Percentiles rank a stretch among this genome's conserved stretches.
These are phyloP conservation scores for Trichonephila inaurata DNA, from an alignment of 1,140 invertebrate genomes.

Conservation along the genomic window DNA sequence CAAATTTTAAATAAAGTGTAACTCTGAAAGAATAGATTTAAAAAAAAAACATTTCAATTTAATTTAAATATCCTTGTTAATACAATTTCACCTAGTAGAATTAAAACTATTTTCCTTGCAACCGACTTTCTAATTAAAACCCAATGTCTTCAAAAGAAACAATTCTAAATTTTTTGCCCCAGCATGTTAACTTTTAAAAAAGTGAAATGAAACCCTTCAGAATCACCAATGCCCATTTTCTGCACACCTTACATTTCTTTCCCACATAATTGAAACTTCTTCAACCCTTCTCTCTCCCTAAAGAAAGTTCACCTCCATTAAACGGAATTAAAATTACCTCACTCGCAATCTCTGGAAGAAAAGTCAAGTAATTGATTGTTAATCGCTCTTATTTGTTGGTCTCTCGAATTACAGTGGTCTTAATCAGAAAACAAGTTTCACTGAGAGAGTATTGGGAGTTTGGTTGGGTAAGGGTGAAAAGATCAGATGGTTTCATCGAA, in stretches of 20 bases:
- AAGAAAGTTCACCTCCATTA: slow-evolving; percentile 2
- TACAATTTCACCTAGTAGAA: no score
- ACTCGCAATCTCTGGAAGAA: neutral
- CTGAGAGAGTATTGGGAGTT: neutral
- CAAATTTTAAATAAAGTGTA: no score
- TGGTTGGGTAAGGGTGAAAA: neutral
- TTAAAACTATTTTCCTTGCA: no score
- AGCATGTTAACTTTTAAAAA: neutral
- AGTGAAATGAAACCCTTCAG: neutral
- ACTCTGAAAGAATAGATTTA: no score
- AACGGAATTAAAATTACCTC: slow-evolving; percentile 21
- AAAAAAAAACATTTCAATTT: no score
- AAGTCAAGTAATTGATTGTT: slow-evolving; percentile 35
- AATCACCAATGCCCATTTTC: neutral
- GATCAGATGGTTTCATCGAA: slow-evolving; percentile 48
- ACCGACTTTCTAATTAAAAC: no score
- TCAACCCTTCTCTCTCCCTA: neutral
- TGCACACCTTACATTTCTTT: neutral
- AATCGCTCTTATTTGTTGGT: slow-evolving; percentile 31
- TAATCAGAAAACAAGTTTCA: slow-evolving; percentile 50
- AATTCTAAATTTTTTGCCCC: no score
- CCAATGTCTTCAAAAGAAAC: no score
- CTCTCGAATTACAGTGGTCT: slow-evolving; percentile 24
- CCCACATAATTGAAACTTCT: neutral
- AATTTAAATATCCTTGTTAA: no score